Evolutionary conservation across 2,797 vertebrate species (phyloP).

Genomic region (Ctenochaetus hawaiiensis): DNA sequence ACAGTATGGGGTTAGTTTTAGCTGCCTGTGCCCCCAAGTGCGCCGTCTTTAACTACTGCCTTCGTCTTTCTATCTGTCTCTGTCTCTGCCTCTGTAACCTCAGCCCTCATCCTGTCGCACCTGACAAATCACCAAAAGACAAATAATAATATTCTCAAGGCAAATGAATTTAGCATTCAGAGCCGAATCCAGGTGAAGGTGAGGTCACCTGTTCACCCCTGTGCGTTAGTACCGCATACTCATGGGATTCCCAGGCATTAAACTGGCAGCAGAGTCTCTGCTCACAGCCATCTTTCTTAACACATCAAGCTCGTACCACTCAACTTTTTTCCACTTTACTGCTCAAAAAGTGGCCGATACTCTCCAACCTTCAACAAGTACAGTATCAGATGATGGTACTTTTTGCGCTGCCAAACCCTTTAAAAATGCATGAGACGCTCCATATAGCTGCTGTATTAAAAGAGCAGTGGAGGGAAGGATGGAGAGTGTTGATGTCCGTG

Average conservation of each 20-base stretch:
- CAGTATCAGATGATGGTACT: constrained; percentile 14
- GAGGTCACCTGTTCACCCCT: constrained; percentile 11
- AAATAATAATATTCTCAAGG: constrained; percentile 28
- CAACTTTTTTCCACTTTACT: constrained; percentile 4
- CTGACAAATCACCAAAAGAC: constrained; percentile 40
- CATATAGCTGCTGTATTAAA: constrained; percentile 18
- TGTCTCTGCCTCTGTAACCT: constrained; percentile 13
- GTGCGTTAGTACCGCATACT: background rate
- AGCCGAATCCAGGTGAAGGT: constrained; percentile 29
- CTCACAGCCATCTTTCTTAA: background rate
- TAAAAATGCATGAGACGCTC: constrained; percentile 50
- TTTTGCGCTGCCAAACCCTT: constrained; percentile 21
- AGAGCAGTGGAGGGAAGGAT: background rate
- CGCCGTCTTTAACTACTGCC: constrained; percentile 37
- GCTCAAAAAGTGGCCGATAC: background rate
- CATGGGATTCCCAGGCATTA: background rate
- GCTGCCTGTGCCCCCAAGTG: constrained; percentile 36
- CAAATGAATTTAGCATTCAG: constrained; percentile 29
- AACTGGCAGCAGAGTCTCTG: background rate
- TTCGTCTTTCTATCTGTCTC: background rate
- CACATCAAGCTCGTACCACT: background rate
- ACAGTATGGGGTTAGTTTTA: constrained; percentile 71
- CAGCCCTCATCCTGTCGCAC: constrained; percentile 23
- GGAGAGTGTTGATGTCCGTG: constrained; percentile 13
- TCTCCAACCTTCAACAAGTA: constrained; percentile 1